Evolutionary conservation across 2,888 invertebrate genomes (phyloP).

Genomic region (Aporophyla lueneburgensis): DNA sequence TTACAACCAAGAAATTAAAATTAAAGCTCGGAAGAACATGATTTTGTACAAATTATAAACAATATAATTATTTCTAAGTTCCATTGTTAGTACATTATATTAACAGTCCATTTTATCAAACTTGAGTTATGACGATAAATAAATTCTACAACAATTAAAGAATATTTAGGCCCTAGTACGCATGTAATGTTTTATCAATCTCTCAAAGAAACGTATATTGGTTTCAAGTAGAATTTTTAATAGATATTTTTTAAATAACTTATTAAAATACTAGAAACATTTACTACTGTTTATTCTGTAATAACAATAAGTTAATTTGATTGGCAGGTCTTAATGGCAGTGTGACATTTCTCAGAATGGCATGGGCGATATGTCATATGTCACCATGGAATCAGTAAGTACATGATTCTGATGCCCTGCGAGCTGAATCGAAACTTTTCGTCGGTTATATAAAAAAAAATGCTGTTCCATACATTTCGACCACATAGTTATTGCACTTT

Average conservation of each 20-base stretch:
- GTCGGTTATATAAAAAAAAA: no score
- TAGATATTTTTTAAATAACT: conserved; percentile 26
- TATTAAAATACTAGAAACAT: conserved; percentile 37
- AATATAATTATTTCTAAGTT: conserved; percentile 68
- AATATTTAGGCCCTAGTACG: conserved; percentile 45
- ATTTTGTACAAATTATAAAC: conserved; percentile 84
- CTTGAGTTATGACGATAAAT: conserved; percentile 67
- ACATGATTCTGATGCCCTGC: no score
- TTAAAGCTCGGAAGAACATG: conserved; percentile 90
- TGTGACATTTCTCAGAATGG: background rate
- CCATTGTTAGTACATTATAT: conserved; percentile 71
- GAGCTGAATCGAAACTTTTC: no score
- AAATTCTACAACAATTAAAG: conserved; percentile 60
- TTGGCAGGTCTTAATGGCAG: conserved; percentile 2
- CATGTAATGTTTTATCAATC: background rate
- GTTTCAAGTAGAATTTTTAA: conserved; percentile 1
- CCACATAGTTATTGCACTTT: no score
- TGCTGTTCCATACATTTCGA: no score
- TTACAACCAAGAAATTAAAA: conserved; percentile 89
- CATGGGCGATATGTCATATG: no score
- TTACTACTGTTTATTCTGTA: conserved; percentile 9
- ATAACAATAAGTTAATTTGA: conserved; percentile 10
- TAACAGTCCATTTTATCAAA: conserved; percentile 75
- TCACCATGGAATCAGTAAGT: no score
- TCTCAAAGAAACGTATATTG: background rate